These are phyloP conservation scores for Amiota mariae DNA, from an alignment of 2,888 invertebrate species.

Conservation along the genomic window DNA sequence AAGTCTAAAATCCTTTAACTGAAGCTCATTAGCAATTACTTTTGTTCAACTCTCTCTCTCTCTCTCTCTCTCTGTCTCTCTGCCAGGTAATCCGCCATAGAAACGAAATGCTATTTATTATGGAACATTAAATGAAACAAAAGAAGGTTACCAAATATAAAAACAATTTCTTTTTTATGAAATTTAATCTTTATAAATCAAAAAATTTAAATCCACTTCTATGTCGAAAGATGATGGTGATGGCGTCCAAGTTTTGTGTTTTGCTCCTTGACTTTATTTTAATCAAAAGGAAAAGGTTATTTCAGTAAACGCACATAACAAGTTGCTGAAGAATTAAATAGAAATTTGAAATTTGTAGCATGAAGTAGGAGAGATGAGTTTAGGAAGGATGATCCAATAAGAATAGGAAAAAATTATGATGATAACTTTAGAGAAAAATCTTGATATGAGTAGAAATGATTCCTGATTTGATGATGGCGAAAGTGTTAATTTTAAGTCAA, in stretches of 20 bases:
- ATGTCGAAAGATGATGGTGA: no score
- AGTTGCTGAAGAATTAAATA: no score
- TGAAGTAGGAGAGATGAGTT: no score
- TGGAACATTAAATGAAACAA: background rate
- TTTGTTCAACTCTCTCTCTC: constrained; percentile 22
- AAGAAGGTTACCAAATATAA: background rate
- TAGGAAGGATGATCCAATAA: no score
- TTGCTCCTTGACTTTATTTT: background rate
- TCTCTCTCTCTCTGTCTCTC: no score
- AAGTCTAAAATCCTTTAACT: background rate
- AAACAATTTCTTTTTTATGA: background rate
- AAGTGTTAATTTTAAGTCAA: no score
- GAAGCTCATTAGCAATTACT: constrained; percentile 62
- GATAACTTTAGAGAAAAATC: no score
- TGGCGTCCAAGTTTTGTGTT: background rate
- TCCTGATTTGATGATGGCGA: no score
- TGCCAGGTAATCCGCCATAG: background rate
- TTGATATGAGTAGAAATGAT: no score
- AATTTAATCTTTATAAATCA: constrained; percentile 53
- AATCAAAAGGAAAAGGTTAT: background rate
- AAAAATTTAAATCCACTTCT: constrained; percentile 50
- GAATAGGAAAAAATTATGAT: no score
- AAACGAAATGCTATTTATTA: background rate
- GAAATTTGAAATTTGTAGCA: no score
- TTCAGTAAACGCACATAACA: no score